Evolutionary conservation across 2,113 vertebrate genomes (phyloP).

Genomic region (Struthio camelus): DNA sequence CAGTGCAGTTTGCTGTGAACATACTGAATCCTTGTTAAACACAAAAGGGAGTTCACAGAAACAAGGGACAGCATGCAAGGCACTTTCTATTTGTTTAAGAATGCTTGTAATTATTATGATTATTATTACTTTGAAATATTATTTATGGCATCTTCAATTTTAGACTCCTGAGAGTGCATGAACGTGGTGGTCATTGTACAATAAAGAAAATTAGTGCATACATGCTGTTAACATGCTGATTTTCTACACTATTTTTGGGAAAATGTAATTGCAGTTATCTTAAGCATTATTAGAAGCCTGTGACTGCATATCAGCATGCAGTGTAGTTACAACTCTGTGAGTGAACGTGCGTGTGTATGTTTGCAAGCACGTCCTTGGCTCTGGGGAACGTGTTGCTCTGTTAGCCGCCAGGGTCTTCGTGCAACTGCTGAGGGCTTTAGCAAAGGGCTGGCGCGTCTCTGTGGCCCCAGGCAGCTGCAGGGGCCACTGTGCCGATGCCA

Average conservation of each 20-base stretch:
- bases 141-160: neutral
- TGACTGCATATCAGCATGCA: fast-evolving
- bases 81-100: neutral
- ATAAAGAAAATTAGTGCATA: neutral
- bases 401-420: neutral
- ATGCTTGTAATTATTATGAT: neutral
- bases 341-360: neutral
- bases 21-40: neutral
- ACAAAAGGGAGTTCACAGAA: neutral
- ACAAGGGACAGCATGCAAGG: neutral
- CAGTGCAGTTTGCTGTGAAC: neutral
- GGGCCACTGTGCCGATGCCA: fast-evolving
- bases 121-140: neutral
- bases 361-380: neutral
- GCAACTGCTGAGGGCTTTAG: neutral
- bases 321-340: neutral
- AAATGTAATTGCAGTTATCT: neutral
- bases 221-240: too few species aligned
- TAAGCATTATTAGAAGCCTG: neutral
- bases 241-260: neutral
- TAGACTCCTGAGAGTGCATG: neutral
- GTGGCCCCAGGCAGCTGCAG: neutral
- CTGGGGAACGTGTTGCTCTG: fast-evolving
- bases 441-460: too few species aligned
- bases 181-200: neutral